Conservation (phyloP, 2,113 vertebrate species). For the Caranx ignobilis region DNA sequence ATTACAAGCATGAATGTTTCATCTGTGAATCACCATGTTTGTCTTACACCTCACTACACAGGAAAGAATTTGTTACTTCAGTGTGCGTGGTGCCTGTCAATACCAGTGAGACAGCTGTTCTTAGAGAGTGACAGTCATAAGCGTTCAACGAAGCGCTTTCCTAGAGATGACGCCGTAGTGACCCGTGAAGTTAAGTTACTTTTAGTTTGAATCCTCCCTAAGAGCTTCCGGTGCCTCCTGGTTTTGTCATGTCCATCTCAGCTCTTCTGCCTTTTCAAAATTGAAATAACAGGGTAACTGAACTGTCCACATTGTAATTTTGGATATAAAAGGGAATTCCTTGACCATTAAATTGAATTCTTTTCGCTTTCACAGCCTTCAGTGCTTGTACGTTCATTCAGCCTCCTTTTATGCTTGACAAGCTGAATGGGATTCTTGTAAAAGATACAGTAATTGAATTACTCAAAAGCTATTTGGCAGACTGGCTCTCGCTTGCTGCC, state of each 20-base stretch:
- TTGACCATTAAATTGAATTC: constrained; percentile 17
- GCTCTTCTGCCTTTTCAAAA: constrained; percentile 8
- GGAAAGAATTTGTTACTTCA: constrained; percentile 33
- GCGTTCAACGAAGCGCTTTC: background rate
- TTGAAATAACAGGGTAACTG: background rate
- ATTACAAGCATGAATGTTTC: constrained; percentile 27
- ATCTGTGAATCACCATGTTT: constrained; percentile 25
- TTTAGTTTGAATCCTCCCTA: background rate
- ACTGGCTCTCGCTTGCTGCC: constrained; percentile 13
- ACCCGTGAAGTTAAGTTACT: background rate
- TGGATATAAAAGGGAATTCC: constrained; percentile 11
- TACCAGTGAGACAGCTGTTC: background rate
- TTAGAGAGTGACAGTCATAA: constrained; percentile 3
- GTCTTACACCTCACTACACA: constrained; percentile 28
- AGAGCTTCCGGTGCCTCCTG: background rate
- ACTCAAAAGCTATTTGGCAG: constrained; percentile 50
- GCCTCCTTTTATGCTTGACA: constrained; percentile 26
- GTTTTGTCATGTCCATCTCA: background rate
- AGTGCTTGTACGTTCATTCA: constrained; percentile 25
- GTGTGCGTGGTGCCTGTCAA: constrained; percentile 9
- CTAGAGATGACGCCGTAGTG: background rate
- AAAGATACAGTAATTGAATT: constrained; percentile 64
- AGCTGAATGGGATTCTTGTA: constrained; percentile 54
- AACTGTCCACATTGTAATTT: constrained; percentile 7
- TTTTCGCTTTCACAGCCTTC: constrained; percentile 17